Evolutionary conservation across 1,140 invertebrate species (phyloP), one percentile per base, ranked within the genome.

Genomic region (Aphaenogaster rudis): DNA sequence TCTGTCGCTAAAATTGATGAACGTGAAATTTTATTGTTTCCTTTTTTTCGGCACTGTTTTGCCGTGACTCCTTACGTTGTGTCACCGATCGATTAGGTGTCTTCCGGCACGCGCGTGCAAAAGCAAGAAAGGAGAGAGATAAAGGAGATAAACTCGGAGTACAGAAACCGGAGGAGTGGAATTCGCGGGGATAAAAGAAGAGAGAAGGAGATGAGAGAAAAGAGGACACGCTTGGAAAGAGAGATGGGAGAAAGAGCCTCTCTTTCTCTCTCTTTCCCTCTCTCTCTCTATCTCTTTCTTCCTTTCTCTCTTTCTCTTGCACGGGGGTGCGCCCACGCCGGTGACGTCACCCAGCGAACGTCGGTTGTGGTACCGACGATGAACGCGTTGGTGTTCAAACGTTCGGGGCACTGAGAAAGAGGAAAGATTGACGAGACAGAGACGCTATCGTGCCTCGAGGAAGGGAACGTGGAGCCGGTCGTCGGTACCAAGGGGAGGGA

Each of bases 311-410:
- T 88, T 76, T 91, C 78, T 90, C 76, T 91, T 78, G 87, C 88
- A 93, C 87, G 93, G 94, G 94, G 93, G 93, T 94, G 93, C 94
- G 93, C 94, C 94, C 93, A 94, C 94, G 92, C 93, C 59, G 87
- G 69, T 94, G 94, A 94, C 94, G 94, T 94, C 94, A 94, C 77
- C 89, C 88, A 91, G 92, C 93, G 93, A 94, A 94, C 93, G 93
- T 93, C 91, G 91, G 90, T 92, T 90, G 92, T 87, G 91, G 93
- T 93, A 94, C 90, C 91, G 89, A 76, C 88, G 92, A 92, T 93
- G 86, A 86, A 85, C 88, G 87, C 87, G 86, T 91, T 90, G 84
- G 93, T 91, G 88, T 92, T 88, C 42, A 48, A 66, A 78, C 67
- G 81, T 54, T 52, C 48, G 57, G 54, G 57, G 42, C 86, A 57